Evolutionary conservation across 2,797 vertebrate genomes (phyloP).

Genomic region (Sebastolobus alascanus): DNA sequence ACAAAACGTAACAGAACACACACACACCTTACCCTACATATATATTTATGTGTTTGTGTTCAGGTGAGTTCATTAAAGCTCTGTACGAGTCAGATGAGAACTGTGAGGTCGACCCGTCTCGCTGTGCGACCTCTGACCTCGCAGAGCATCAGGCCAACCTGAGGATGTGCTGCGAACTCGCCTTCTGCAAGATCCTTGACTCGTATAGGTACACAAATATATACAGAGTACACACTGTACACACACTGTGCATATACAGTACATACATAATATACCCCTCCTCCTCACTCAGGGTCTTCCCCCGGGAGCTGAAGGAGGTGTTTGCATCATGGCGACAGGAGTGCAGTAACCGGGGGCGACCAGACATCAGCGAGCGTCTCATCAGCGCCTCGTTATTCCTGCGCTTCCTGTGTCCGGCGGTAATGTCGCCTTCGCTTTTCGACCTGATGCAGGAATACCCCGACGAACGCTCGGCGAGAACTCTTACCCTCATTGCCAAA

Average conservation of each 20-base stretch:
- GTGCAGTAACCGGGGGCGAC: constrained; percentile 91
- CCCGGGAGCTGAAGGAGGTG: constrained; percentile 96
- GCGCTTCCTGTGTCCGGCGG: constrained; percentile 95
- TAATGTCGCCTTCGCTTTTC: constrained; percentile 98
- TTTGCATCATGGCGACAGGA: constrained; percentile 97
- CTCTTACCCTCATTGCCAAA: constrained; percentile 95
- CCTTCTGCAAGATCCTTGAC: constrained; percentile 95
- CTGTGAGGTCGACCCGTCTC: constrained; percentile 95
- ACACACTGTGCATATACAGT: background rate
- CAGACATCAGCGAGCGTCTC: constrained; percentile 94
- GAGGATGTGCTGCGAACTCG: constrained; percentile 98
- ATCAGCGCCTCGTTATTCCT: constrained; percentile 96
- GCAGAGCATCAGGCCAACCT: constrained; percentile 95
- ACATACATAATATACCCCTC: background rate
- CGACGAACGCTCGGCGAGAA: constrained; percentile 93
- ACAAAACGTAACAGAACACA: background rate
- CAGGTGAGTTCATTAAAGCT: constrained; percentile 98
- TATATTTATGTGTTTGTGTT: background rate
- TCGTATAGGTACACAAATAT: constrained; percentile 69
- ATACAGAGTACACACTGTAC: background rate
- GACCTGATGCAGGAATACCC: constrained; percentile 96
- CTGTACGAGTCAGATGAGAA: constrained; percentile 98
- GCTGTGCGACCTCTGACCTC: constrained; percentile 90
- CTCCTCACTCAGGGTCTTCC: constrained; percentile 85
- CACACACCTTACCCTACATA: background rate